Conservation (phyloP, 2,797 vertebrate genomes). For the Pteropus rufus region DNA sequence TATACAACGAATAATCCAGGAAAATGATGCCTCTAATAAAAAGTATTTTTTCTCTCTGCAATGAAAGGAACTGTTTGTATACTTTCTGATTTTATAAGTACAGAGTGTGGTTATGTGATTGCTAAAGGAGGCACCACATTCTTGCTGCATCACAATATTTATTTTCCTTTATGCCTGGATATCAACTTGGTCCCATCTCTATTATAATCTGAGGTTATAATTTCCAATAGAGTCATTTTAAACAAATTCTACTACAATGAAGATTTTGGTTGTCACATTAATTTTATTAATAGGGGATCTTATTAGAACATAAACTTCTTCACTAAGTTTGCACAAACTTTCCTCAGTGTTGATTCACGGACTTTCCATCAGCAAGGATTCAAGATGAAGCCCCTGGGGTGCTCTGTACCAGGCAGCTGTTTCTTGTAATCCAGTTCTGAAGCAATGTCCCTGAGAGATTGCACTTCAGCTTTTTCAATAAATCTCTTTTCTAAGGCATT, state of each 20-base stretch:
- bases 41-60: not conserved
- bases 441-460: not conserved
- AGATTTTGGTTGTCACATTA: not conserved
- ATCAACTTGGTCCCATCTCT: not conserved
- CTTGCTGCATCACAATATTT: not conserved
- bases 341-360: not conserved
- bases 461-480: not conserved
- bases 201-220: not conserved
- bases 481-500: constrained; percentile 13
- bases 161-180: not conserved
- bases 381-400: not conserved
- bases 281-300: not conserved
- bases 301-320: not conserved
- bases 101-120: not conserved
- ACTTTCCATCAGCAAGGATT: not conserved
- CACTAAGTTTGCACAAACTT: not conserved
- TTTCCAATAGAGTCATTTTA: not conserved
- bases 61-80: not conserved
- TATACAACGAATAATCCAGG: not conserved
- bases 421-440: not conserved
- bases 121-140: not conserved
- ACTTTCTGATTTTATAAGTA: not conserved
- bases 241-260: not conserved
- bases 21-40: not conserved
- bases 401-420: not conserved